Conservation (phyloP, 2,113 vertebrate species). For the Phylloscopus trochilus region DNA sequence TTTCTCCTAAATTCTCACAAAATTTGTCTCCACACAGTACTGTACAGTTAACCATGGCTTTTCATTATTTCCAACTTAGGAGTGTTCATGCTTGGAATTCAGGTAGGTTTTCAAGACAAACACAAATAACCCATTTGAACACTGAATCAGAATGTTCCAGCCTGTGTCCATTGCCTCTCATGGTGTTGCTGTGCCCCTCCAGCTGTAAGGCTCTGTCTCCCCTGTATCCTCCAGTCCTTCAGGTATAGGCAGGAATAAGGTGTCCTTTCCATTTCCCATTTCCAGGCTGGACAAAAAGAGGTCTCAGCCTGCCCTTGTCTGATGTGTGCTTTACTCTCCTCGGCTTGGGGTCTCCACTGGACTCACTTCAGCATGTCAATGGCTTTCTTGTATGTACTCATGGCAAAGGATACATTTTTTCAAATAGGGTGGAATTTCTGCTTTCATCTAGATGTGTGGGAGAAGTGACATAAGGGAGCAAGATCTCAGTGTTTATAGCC, state of each 20-base stretch:
- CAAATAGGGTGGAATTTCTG: neutral
- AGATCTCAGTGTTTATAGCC: neutral
- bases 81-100: neutral
- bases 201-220: neutral
- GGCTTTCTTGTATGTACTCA: neutral
- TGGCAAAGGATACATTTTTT: neutral
- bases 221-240: neutral
- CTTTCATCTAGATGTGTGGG: neutral
- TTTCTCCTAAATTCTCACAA: neutral
- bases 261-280: neutral
- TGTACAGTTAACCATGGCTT: neutral
- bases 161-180: neutral
- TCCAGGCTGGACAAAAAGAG: neutral
- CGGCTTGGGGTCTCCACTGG: neutral
- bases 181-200: neutral
- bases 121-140: neutral
- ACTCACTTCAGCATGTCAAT: neutral
- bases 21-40: neutral
- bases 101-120: neutral
- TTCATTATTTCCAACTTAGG: neutral
- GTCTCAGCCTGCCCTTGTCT: neutral
- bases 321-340: neutral
- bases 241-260: neutral
- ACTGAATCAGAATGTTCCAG: neutral
- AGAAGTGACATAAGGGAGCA: neutral